Percentiles rank a stretch among this genome's conserved stretches.
Evolutionary conservation across 2,888 invertebrate genomes (phyloP).

Genomic region (Anarsia innoxiella): DNA sequence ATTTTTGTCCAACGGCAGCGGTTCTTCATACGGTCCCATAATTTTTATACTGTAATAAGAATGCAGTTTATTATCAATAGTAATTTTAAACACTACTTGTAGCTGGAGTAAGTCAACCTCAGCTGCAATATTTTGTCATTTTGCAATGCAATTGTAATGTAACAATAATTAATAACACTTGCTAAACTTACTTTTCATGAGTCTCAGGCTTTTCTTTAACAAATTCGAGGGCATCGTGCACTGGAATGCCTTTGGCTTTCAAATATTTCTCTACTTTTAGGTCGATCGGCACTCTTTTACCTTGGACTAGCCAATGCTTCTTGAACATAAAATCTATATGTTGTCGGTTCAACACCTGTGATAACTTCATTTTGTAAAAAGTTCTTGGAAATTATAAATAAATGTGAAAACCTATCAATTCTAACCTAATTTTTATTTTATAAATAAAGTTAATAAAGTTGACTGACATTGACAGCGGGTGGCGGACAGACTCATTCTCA

Average conservation of each 20-base stretch:
- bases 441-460: too few relatives aligned
- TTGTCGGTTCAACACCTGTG: conserved; percentile 77
- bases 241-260: conserved; percentile 71
- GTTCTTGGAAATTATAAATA: neutral
- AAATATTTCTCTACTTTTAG: conserved; percentile 73
- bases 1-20: conserved; percentile 64
- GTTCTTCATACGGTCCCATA: conserved; percentile 56
- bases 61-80: too few relatives aligned
- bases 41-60: conserved; percentile 53
- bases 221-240: conserved; percentile 78
- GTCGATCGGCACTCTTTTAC: conserved; percentile 74
- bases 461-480: too few relatives aligned
- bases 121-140: too few relatives aligned
- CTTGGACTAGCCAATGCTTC: conserved; percentile 82
- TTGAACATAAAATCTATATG: conserved; percentile 84
- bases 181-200: conserved; percentile 42
- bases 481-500: too few relatives aligned
- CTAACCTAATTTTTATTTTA: too few relatives aligned
- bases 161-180: too few relatives aligned
- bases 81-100: too few relatives aligned
- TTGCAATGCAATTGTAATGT: too few relatives aligned
- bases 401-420: too few relatives aligned
- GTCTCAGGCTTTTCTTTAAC: conserved; percentile 52
- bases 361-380: conserved; percentile 76
- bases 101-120: too few relatives aligned